These are phyloP conservation scores for Dryococelus australis DNA, from an alignment of 2,888 invertebrate genomes.

Conservation along the genomic window DNA sequence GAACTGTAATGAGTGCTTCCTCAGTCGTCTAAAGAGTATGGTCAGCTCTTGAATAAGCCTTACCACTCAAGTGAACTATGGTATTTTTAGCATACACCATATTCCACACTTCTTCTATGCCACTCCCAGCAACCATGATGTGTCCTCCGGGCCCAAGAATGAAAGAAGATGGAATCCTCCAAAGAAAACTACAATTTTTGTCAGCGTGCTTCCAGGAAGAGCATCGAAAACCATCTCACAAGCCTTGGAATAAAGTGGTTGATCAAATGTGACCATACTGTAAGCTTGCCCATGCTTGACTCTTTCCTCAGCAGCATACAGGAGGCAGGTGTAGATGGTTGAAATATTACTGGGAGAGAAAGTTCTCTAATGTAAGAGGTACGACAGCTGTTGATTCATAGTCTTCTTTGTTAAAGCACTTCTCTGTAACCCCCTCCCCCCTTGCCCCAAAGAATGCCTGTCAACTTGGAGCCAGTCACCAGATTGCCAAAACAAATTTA, in stretches of 20 bases:
- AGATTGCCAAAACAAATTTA: background rate
- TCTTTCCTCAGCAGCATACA: too few relatives aligned
- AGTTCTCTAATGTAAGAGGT: background rate
- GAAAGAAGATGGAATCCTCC: background rate
- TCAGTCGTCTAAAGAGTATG: background rate
- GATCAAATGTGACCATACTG: too few relatives aligned
- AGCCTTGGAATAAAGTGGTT: background rate
- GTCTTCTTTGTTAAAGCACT: background rate
- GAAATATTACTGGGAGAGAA: background rate
- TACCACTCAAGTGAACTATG: background rate
- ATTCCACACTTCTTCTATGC: too few relatives aligned
- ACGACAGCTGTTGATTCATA: constrained; percentile 17
- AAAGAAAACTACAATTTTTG: background rate
- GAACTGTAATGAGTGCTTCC: background rate
- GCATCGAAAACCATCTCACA: background rate
- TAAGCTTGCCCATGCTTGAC: too few relatives aligned
- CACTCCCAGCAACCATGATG: too few relatives aligned
- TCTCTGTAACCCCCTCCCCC: background rate
- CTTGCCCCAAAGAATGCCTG: background rate
- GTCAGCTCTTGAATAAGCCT: background rate
- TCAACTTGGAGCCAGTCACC: background rate
- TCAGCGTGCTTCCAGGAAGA: background rate
- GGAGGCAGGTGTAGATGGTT: constrained; percentile 4
- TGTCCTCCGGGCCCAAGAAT: too few relatives aligned
- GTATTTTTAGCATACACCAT: background rate